These are phyloP conservation scores for Anguilla pacifica DNA, from an alignment of 2,797 vertebrate species.

Conservation along the genomic window DNA sequence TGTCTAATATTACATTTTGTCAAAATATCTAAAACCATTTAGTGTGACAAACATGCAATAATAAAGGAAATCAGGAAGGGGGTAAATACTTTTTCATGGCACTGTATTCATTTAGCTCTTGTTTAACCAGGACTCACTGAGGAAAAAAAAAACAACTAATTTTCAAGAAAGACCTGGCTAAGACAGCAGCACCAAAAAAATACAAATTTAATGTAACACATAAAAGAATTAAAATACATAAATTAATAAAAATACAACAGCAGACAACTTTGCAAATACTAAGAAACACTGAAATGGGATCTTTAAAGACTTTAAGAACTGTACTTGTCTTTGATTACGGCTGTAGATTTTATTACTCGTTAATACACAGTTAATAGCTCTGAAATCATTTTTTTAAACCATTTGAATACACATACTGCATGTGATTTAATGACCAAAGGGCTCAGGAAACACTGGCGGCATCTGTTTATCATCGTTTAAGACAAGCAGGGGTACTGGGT, in stretches of 20 bases:
- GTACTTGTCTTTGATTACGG: not conserved
- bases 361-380: not conserved
- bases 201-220: too few species aligned
- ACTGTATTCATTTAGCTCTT: too few species aligned
- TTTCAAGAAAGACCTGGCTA: too few species aligned
- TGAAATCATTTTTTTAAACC: not conserved
- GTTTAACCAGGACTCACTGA: too few species aligned
- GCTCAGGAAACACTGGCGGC: not conserved
- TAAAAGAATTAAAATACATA: too few species aligned
- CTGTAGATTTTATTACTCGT: not conserved
- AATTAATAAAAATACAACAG: not conserved
- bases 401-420: not conserved
- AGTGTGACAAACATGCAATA: too few species aligned
- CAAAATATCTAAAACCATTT: too few species aligned
- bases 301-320: not conserved
- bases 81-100: too few species aligned
- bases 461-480: not conserved
- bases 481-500: not conserved
- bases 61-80: too few species aligned
- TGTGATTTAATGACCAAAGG: not conserved
- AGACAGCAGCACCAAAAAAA: too few species aligned
- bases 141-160: too few species aligned
- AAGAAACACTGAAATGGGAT: not conserved
- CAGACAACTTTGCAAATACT: not conserved
- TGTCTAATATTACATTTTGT: too few species aligned